Base-by-base conservation (phyloP, 2,888 invertebrate species). In the Leucoptera coffeella region DNA sequence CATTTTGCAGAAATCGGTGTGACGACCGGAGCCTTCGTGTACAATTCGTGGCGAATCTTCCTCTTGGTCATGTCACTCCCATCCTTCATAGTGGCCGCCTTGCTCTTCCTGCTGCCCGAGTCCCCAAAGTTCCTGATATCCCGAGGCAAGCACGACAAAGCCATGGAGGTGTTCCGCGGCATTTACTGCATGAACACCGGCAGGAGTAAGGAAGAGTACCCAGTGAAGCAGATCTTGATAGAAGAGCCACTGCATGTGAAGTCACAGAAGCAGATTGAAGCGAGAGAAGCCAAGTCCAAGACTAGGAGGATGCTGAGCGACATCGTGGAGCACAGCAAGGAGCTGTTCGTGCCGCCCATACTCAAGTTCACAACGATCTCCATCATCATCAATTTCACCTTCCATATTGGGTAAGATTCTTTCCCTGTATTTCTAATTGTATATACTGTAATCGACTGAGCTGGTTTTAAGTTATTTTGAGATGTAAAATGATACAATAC, bases 1-100 rank as follows among this genome's bases (percentile, higher is more conserved):
- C 9, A 17, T 15, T 14, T 44, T 47, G 3, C 50, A 74, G 83
- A 75, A 39, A 81, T 88, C 44, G 87, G 86, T 38, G 75, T 81
- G 32, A 51, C 58, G 22, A 79, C 81, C 14, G 55, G 73, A 26
- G 61, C 74, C 27, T 89, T 92, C 59, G 78, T 78, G 14, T 92
- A 87, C 64, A 88, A 90, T 59, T 91, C 91, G 28, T 93, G 93
- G 93, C 80, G 92, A 43, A 85, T 93, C 43, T 93, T 92, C 62
- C 69, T 93, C 42, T 69, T 90, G 41, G 79, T 91, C 33, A 92
- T 92, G 74, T 85, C 92, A 38, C 56, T 89, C 42, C 93, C 93
- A 27, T 90, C 90, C 29, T 85, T 93, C 52, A 56, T 91, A 34
- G 92, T 93, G 30, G 90, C 87, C 29, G 79, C 82, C 33, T 65